Conservation (phyloP, 2,888 invertebrate genomes). For the Ennomos quercinarius region DNA sequence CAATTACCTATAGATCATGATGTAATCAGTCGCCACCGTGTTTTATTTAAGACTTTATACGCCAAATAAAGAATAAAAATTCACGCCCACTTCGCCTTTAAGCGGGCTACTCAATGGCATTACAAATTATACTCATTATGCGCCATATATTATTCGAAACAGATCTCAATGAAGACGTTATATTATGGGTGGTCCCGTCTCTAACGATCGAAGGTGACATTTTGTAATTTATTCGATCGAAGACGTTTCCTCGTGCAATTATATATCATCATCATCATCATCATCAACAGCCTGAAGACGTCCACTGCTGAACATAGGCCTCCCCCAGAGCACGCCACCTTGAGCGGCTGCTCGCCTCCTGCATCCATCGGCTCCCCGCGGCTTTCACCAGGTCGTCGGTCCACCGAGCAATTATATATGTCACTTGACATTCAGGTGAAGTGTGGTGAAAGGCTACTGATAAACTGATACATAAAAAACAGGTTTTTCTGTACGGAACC, state of each 20-base stretch:
- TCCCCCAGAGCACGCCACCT: too few relatives aligned
- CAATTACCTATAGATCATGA: conserved; percentile 11
- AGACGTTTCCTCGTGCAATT: conserved; percentile 3
- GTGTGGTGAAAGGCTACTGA: too few relatives aligned
- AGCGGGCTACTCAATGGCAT: conserved; percentile 21
- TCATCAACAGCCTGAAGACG: too few relatives aligned
- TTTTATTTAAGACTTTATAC: conserved; percentile 21
- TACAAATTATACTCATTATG: conserved; percentile 38
- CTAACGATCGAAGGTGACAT: background rate
- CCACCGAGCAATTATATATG: too few relatives aligned
- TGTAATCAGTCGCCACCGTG: conserved; percentile 12
- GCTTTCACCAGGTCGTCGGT: too few relatives aligned
- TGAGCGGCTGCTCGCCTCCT: too few relatives aligned
- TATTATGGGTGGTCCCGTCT: conserved; percentile 27
- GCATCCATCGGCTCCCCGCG: too few relatives aligned
- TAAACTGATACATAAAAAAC: too few relatives aligned
- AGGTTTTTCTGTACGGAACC: too few relatives aligned
- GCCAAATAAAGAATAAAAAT: conserved; percentile 31
- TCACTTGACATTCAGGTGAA: too few relatives aligned
- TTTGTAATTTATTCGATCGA: conserved; percentile 8
- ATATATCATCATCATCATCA: too few relatives aligned
- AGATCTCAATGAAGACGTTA: conserved; percentile 41
- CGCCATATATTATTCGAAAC: conserved; percentile 37
- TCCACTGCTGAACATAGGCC: too few relatives aligned
- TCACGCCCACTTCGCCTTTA: conserved; percentile 25